Percentiles rank a stretch among this genome's conserved stretches.
These are phyloP conservation scores for Cavia porcellus DNA, from an alignment of 2,113 vertebrate genomes.

Conservation along the genomic window DNA sequence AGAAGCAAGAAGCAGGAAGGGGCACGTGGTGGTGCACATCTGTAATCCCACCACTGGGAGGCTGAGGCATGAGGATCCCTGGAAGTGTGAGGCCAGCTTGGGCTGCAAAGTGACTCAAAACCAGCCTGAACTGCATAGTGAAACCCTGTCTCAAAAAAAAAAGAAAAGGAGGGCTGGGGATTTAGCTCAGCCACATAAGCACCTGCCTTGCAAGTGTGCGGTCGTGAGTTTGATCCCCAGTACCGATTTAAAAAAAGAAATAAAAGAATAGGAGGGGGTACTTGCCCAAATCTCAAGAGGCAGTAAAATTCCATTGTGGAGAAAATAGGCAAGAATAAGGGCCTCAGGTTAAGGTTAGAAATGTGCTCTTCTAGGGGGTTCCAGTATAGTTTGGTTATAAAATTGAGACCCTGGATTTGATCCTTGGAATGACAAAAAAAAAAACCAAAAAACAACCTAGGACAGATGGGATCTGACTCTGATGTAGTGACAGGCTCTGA, in stretches of 20 bases:
- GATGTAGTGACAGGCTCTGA: not conserved
- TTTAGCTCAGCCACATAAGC: too few species aligned
- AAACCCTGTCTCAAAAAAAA: not conserved
- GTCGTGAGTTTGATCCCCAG: too few species aligned
- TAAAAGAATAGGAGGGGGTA: not conserved
- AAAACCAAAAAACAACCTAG: too few species aligned
- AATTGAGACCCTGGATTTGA: not conserved
- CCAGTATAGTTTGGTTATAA: not conserved
- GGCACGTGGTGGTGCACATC: not conserved
- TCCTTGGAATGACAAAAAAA: not conserved
- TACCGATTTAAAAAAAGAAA: too few species aligned
- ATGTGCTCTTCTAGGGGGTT: not conserved
- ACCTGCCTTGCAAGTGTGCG: too few species aligned
- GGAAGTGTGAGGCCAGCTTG: not conserved
- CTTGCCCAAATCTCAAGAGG: not conserved
- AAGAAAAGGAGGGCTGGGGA: too few species aligned
- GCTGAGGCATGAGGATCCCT: not conserved
- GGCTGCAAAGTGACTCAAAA: not conserved
- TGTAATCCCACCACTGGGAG: not conserved
- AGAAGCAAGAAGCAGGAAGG: not conserved
- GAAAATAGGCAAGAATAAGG: not conserved
- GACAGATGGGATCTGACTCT: not conserved
- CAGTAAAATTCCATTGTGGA: not conserved
- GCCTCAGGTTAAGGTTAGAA: not conserved
- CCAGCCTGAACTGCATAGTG: not conserved